Evolutionary conservation across 2,888 invertebrate genomes (phyloP).

Genomic region (Eurois occulta): DNA sequence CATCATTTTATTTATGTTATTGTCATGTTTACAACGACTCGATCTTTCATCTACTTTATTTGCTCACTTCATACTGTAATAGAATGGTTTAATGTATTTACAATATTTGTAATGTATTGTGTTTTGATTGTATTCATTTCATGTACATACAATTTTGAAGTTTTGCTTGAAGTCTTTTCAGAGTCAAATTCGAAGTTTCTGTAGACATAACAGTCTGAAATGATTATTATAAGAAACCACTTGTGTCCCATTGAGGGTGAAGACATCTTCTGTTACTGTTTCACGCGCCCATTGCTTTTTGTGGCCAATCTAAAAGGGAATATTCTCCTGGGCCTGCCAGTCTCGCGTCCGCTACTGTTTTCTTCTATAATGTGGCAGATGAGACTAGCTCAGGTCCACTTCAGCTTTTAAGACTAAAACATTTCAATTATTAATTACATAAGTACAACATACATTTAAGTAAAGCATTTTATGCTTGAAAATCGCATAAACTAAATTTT

Average conservation of each 20-base stretch:
- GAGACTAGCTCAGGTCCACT: neutral
- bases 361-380: neutral
- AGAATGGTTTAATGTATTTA: constrained; percentile 6
- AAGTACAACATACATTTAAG: neutral
- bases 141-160: neutral
- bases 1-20: constrained; percentile 5
- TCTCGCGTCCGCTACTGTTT: neutral
- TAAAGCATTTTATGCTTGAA: neutral
- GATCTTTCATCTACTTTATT: constrained; percentile 14
- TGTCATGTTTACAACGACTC: constrained; percentile 12
- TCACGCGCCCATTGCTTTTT: neutral
- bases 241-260: neutral
- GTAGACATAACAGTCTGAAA: neutral
- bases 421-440: neutral
- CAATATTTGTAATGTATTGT: constrained; percentile 6
- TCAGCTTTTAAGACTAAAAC: too few relatives aligned
- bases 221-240: neutral
- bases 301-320: neutral
- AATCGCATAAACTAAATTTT: neutral
- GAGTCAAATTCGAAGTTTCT: neutral
- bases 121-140: neutral
- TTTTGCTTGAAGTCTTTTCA: neutral
- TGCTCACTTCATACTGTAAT: neutral
- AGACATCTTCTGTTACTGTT: neutral
- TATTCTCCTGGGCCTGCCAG: neutral